phyloP scores from a whole-genome alignment of 1,140 invertebrate genomes.

The Tetragnatha versicolor region DNA sequence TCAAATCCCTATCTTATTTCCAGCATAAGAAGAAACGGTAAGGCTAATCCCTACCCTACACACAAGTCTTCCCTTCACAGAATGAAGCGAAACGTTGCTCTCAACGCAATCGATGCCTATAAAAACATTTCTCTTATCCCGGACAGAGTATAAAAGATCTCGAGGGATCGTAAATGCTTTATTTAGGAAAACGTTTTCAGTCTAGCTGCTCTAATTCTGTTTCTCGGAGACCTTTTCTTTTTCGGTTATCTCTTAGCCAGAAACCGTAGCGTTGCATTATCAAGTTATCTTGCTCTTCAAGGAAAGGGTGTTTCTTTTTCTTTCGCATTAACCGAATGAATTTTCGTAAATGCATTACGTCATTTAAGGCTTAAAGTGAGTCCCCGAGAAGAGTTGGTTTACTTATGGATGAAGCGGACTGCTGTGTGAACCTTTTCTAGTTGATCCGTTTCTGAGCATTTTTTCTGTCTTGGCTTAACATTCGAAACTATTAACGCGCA shows the following conservation, averaged over 20 bases:
- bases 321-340: too few relatives aligned
- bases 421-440: too few relatives aligned
- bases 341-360: too few relatives aligned
- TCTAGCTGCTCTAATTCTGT: slow-evolving; percentile 20
- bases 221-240: not conserved
- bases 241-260: not conserved
- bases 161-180: slow-evolving; percentile 7
- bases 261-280: slow-evolving; percentile 20
- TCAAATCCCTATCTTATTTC: too few relatives aligned
- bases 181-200: not conserved
- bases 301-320: too few relatives aligned
- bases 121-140: slow-evolving; percentile 12
- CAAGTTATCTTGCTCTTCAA: slow-evolving; percentile 15
- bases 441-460: too few relatives aligned
- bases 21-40: too few relatives aligned
- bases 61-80: not conserved
- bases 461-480: too few relatives aligned
- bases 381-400: too few relatives aligned
- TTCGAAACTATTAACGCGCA: too few relatives aligned
- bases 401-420: too few relatives aligned
- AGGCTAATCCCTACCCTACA: not conserved
- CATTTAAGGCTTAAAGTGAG: too few relatives aligned
- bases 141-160: not conserved
- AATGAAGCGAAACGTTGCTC: not conserved
- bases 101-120: slow-evolving; percentile 26